Percentiles rank a stretch among this genome's conserved stretches.
These are phyloP conservation scores for Dromius quadrimaculatus DNA, from an alignment of 2,888 invertebrate genomes.

Conservation along the genomic window DNA sequence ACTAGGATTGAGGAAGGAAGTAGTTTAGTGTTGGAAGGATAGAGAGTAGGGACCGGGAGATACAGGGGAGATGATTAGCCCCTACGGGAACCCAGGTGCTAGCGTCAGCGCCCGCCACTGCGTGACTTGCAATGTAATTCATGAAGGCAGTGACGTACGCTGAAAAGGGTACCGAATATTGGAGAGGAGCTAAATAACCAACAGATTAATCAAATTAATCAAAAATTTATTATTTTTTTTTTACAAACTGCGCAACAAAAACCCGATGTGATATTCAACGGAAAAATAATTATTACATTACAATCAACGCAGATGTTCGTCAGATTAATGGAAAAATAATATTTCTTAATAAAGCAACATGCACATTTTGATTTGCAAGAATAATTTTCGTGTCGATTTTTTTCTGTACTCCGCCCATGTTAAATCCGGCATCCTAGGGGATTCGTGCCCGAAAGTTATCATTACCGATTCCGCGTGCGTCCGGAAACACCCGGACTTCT, in stretches of 20 bases:
- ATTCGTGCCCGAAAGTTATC: conserved; percentile 24
- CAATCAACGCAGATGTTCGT: no score
- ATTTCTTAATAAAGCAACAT: neutral
- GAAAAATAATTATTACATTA: no score
- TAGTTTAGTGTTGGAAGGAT: neutral
- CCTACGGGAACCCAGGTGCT: conserved; percentile 29
- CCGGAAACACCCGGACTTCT: conserved; percentile 32
- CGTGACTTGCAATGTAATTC: conserved; percentile 26
- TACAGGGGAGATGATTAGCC: conserved; percentile 18
- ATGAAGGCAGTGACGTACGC: conserved; percentile 8
- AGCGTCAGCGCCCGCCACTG: conserved; percentile 26
- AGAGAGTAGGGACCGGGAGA: neutral
- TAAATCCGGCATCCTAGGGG: conserved; percentile 23
- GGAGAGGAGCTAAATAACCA: no score
- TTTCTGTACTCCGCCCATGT: conserved; percentile 1
- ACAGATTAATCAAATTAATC: no score
- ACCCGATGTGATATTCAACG: no score
- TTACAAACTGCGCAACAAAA: no score
- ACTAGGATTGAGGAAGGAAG: conserved; percentile 7
- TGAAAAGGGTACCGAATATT: no score
- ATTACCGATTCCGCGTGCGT: conserved; percentile 38
- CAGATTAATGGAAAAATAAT: no score
- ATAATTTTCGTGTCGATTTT: no score
- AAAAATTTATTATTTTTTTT: no score
- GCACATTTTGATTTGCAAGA: no score